Evolutionary conservation across 2,888 invertebrate species (phyloP).

Genomic region (Ecdyonurus torrentis): DNA sequence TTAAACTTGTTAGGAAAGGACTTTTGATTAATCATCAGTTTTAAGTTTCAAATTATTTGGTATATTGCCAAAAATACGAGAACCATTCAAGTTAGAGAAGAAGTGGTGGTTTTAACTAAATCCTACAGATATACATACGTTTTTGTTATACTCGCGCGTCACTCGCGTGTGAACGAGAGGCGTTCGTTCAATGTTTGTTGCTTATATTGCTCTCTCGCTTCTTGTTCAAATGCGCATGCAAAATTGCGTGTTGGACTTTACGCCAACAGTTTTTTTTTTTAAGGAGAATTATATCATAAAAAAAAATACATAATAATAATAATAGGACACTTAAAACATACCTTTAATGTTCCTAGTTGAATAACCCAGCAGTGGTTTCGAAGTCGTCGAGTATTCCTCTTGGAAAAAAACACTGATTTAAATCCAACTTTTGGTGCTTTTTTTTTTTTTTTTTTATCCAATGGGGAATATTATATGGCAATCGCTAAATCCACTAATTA

Average conservation of each 20-base stretch:
- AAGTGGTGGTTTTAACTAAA: too few relatives aligned
- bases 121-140: too few relatives aligned
- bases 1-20: too few relatives aligned
- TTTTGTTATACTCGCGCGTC: too few relatives aligned
- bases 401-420: not conserved
- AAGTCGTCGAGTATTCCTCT: not conserved
- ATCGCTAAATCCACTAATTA: too few relatives aligned
- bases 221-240: not conserved
- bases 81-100: not conserved
- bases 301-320: not conserved
- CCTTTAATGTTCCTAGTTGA: not conserved
- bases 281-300: too few relatives aligned
- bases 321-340: not conserved
- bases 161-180: not conserved
- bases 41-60: not conserved
- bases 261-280: too few relatives aligned
- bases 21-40: not conserved
- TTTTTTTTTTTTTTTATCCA: too few relatives aligned
- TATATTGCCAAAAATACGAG: not conserved
- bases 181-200: not conserved
- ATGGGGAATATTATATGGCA: too few relatives aligned
- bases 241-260: not conserved
- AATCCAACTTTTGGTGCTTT: too few relatives aligned
- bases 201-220: too few relatives aligned
- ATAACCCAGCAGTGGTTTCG: not conserved